Percentiles rank a stretch among this genome's conserved stretches.
These are phyloP conservation scores for Dinothrombium tinctorium DNA, from an alignment of 1,140 invertebrate species.

Conservation along the genomic window DNA sequence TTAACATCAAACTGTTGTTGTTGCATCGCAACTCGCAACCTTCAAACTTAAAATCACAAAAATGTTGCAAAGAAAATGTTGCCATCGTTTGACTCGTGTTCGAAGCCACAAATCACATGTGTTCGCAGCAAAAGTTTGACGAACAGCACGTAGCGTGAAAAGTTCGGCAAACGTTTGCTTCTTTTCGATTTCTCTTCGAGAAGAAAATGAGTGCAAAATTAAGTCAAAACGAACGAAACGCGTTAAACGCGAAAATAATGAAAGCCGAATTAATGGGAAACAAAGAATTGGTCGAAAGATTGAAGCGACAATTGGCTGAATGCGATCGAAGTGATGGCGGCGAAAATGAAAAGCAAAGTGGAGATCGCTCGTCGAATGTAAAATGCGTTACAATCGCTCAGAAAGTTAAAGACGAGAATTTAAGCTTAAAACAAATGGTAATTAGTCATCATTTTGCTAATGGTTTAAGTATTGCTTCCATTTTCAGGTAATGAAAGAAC, in stretches of 20 bases:
- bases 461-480: background rate
- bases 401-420: background rate
- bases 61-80: too few species aligned
- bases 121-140: too few species aligned
- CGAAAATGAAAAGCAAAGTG: background rate
- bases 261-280: slow-evolving; percentile 76
- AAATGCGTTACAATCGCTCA: background rate
- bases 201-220: too few species aligned
- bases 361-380: background rate
- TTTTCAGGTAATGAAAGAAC: background rate
- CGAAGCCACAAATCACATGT: too few species aligned
- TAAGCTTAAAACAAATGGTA: slow-evolving; percentile 1
- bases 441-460: background rate
- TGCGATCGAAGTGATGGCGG: background rate
- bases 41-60: too few species aligned
- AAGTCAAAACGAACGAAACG: slow-evolving; percentile 1
- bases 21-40: too few species aligned
- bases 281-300: slow-evolving; percentile 33
- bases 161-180: too few species aligned
- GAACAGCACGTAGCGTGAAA: too few species aligned
- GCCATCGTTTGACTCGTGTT: too few species aligned
- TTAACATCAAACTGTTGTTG: too few species aligned
- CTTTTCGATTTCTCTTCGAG: too few species aligned
- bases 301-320: slow-evolving; percentile 39
- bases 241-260: slow-evolving; percentile 40